These are phyloP conservation scores for Copidosoma floridanum DNA, from an alignment of 1,140 invertebrate genomes.

Conservation along the genomic window DNA sequence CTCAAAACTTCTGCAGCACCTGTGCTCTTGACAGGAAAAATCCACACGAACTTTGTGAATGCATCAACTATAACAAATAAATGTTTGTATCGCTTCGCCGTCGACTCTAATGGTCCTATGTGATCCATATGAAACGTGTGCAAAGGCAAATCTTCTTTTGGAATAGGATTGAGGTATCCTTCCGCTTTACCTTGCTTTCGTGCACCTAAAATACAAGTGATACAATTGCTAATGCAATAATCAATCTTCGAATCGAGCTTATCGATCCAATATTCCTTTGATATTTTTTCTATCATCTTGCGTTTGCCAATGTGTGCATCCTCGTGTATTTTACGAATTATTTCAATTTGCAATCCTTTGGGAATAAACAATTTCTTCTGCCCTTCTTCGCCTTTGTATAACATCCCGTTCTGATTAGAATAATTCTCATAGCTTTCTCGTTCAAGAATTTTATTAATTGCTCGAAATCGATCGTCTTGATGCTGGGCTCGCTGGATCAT, in stretches of 20 bases:
- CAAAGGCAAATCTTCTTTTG: not conserved
- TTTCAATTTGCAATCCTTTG: not conserved
- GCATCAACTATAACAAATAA: not conserved
- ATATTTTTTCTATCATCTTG: not conserved
- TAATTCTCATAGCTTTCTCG: conserved; percentile 1
- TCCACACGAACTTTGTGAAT: not conserved
- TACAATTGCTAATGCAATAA: not conserved
- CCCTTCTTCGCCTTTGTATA: conserved; percentile 12
- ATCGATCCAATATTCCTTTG: not conserved
- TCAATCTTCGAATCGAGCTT: not conserved
- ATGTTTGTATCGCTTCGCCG: not conserved
- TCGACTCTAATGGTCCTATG: not conserved
- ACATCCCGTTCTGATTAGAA: not conserved
- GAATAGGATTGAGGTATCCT: not conserved
- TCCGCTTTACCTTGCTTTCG: not conserved
- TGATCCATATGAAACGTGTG: not conserved
- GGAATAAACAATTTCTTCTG: not conserved
- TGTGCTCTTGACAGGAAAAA: conserved; percentile 9
- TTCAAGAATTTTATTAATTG: not conserved
- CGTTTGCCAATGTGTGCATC: not conserved
- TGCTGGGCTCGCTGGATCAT: conserved; percentile 12
- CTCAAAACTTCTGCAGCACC: not conserved
- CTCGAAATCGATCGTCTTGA: conserved; percentile 6
- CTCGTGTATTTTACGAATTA: not conserved
- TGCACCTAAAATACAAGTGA: not conserved